Evolutionary conservation across 2,888 invertebrate genomes (phyloP), one percentile per base, ranked within the genome.

Genomic region (Mimumesa dahlbomi): DNA sequence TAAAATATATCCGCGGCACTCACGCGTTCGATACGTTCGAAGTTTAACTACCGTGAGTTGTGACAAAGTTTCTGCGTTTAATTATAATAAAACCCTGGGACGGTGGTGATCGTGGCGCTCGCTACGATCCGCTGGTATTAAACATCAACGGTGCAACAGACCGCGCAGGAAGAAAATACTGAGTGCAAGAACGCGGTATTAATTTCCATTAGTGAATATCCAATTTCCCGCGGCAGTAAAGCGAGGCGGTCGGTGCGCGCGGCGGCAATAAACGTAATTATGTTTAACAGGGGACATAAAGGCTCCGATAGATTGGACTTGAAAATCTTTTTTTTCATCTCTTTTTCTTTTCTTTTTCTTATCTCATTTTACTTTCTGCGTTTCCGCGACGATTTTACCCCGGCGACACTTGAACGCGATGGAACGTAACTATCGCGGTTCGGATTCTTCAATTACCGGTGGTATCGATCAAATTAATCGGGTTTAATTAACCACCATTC

Each of bases 151-250:
- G n/a, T n/a, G n/a, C n/a, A n/a, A n/a, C n/a, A n/a, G n/a, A 34
- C 6, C 2, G 40, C 38, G 18, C 11, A 22, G 19, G 19, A 29
- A 43, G 57, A 62, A 62, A 58, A 45, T 19, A 21, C 48, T 13
- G 48, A 38, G 34, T 13, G n/a, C 61, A 36, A 54, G 25, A 53
- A 19, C 54, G 53, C 67, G 73, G 75, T 77, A 79, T 85, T 84
- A 85, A 85, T 85, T 86, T 85, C 80, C 82, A 83, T 84, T 82
- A 83, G 79, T 61, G 78, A 74, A 80, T 80, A 82, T 84, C 78
- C 83, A 84, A 86, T 87, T 85, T 84, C 82, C 79, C 70, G 66
- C 49, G 69, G 75, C 56, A 76, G 70, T 76, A 77, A 84, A 81
- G 82, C 72, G 64, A 72, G 61, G 53, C 71, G 56, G 74, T 66